Base-by-base conservation (phyloP, 1,140 invertebrate species). In the Nasonia giraulti region DNA sequence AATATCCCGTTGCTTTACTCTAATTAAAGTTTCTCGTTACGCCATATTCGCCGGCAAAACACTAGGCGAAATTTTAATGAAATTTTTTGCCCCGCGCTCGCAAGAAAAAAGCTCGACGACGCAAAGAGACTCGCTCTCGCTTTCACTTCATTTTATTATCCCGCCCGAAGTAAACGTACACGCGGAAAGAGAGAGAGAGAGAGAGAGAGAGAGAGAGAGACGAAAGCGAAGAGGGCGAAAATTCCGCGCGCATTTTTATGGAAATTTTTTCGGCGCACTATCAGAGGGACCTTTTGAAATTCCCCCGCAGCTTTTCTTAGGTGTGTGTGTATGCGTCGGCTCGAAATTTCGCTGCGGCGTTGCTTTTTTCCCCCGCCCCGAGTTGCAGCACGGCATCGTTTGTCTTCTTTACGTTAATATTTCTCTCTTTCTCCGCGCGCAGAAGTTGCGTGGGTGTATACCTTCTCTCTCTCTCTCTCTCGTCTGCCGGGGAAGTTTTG, bases 321-420 rank as follows among this genome's bases (percentile, higher is more conserved):
- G 27, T 27, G 27, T 27, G 27, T 27, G 27, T 17, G 55, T 62
- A 1, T 62, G 55, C 5, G 55, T 31, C 7, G 20, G 14, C 27
- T 37, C 10, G 55, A 62, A 62, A 62, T 62, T 62, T 62, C 55
- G 55, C 7, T 44, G 40, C 40, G 5, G 20, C 17, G 14, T 62
- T 62, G 55, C 20, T 7, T n/a, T 62, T 62, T 17, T 62, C 50
- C 4, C 17, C 0, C 50, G 1, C 17, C 0, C 17, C 55, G 14
- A 20, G 55, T 20, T 62, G 33, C 5, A 27, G 76, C 78, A 27
- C 78, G 69, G 77, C 8, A 27, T 83, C 55, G 74, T 81, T 86
- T 87, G 78, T 86, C 85, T 86, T 81, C 81, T 62, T 79, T 87
- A 74, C 78, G 47, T 79, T 75, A 76, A 83, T 86, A 85, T 68